Base-by-base conservation (phyloP, 1,140 invertebrate genomes). In the Mya arenaria region DNA sequence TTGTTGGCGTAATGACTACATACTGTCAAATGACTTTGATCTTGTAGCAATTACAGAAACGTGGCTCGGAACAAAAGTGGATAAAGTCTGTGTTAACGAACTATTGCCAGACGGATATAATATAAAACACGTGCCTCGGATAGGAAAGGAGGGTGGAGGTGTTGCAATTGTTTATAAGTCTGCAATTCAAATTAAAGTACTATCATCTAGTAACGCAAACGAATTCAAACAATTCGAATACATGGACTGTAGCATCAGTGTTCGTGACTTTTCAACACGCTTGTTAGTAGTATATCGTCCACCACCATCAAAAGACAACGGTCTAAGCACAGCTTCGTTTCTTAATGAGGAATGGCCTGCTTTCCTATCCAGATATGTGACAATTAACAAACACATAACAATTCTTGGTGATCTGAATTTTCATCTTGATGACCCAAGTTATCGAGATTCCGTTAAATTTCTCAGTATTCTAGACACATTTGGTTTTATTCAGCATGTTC, bases 401-500 rank as follows among this genome's bases (percentile, higher is more conserved):
- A 60, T 74, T 8, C 19, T 37, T 25, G 72, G 72, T 17, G 72
- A 74, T 39, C 17, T 74, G 34, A 74, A 74, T 28, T 60, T 74
- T 28, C 69, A 56, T 28, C 44, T 72, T 1, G 72, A 81, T 37
- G 58, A 62, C 34, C 41, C 17, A 2, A 8, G 4, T 19, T 30
- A 71, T 25, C 25, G 25, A 17, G 78, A 81, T 39, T 41, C 56
- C 8, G 30, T 48, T 17, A 63, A 39, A 41, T 63, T 77, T 32
- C 37, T 10, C 32, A 55, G 39, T 32, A 77, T 58, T 19, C 39
- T 77, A n/a, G 8, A 39, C n/a, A 41, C 62, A 19, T 56, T 28
- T 80, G 77, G 77, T 36, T 41, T 69, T 34, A 30, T 48, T 32
- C 77, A 80, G 58, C 63, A 68, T 68, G 63, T 68, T 13, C 15